Evolutionary conservation across 1,140 invertebrate genomes (phyloP).

Genomic region (Probaryconus sp.): DNA sequence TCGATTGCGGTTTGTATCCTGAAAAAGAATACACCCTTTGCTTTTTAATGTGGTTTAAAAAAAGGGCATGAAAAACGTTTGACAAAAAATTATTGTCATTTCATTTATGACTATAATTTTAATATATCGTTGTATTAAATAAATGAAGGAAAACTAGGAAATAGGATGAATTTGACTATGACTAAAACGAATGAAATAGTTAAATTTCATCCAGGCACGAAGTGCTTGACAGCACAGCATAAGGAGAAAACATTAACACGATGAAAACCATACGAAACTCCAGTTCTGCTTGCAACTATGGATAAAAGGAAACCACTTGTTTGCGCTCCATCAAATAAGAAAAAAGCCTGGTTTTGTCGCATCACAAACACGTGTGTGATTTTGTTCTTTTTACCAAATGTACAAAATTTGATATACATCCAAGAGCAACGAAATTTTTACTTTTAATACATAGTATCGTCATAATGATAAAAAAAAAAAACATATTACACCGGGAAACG

Average conservation of each 20-base stretch:
- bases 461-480: too few relatives aligned
- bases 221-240: conserved; percentile 18
- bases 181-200: not conserved
- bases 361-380: conserved; percentile 21
- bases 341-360: conserved; percentile 28
- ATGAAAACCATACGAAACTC: conserved; percentile 42
- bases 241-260: conserved; percentile 32
- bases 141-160: conserved; percentile 14
- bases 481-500: too few relatives aligned
- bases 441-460: too few relatives aligned
- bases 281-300: conserved; percentile 15
- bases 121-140: too few relatives aligned
- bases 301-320: conserved; percentile 57
- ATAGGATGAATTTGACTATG: not conserved
- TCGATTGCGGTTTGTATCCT: too few relatives aligned
- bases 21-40: too few relatives aligned
- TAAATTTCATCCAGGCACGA: not conserved
- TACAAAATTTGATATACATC: conserved; percentile 6
- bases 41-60: too few relatives aligned
- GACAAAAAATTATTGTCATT: too few relatives aligned
- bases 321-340: conserved; percentile 41
- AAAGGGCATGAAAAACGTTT: too few relatives aligned
- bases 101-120: too few relatives aligned
- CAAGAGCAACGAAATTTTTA: conserved; percentile 1
- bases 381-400: too few relatives aligned